phyloP scores from a whole-genome alignment of 2,888 invertebrate species.

The Falcaria lacertinaria region DNA sequence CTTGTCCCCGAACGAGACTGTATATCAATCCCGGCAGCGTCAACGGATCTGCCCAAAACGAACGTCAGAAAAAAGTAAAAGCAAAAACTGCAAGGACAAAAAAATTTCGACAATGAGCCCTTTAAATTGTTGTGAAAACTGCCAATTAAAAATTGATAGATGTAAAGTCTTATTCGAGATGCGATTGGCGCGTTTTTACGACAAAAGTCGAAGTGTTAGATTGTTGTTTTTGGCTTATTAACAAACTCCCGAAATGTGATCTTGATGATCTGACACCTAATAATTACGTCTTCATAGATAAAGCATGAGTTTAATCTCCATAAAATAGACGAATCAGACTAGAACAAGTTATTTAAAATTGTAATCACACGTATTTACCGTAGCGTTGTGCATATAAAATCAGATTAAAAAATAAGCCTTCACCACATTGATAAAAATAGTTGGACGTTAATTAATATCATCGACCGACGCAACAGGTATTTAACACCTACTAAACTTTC shows the following conservation, averaged over 20 bases:
- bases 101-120: constrained; percentile 70
- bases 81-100: constrained; percentile 62
- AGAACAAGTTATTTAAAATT: not conserved
- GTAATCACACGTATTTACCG: not conserved
- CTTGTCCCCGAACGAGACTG: constrained; percentile 71
- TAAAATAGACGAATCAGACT: not conserved
- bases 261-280: not conserved
- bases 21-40: constrained; percentile 76
- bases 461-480: not conserved
- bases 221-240: not conserved
- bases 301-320: not conserved
- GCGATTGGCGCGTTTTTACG: constrained; percentile 4
- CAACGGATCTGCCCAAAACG: constrained; percentile 74
- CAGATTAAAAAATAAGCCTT: not conserved
- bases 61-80: constrained; percentile 59
- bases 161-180: constrained; percentile 40
- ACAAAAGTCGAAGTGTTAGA: constrained; percentile 2
- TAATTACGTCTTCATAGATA: not conserved
- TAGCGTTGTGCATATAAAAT: not conserved
- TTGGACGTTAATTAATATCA: not conserved
- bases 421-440: not conserved
- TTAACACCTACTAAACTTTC: not conserved
- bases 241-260: not conserved
- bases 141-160: constrained; percentile 79
- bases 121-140: constrained; percentile 75